These are phyloP conservation scores for Diloba caeruleocephala DNA, from an alignment of 2,888 invertebrate genomes.

Conservation along the genomic window DNA sequence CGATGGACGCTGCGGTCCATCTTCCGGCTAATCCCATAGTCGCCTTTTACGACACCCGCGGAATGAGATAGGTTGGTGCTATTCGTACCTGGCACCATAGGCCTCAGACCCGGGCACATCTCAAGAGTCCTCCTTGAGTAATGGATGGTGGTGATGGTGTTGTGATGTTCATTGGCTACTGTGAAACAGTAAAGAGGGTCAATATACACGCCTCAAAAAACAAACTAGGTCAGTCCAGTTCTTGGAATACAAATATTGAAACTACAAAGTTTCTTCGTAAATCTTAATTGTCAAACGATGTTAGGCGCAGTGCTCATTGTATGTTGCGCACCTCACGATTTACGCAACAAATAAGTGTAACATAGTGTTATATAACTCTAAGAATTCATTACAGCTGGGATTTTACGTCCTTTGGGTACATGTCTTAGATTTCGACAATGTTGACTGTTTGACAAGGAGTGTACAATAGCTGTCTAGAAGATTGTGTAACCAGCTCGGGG, in stretches of 20 bases:
- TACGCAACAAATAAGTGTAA: constrained; percentile 57
- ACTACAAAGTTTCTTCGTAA: constrained; percentile 16
- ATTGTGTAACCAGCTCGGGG: too few species aligned
- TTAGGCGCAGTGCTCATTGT: constrained; percentile 54
- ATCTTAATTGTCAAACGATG: constrained; percentile 66
- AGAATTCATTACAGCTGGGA: constrained; percentile 56
- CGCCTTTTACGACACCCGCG: too few species aligned
- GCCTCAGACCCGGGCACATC: too few species aligned
- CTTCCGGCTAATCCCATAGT: too few species aligned
- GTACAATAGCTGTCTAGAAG: constrained; percentile 3
- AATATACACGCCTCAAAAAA: neutral
- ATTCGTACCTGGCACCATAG: too few species aligned
- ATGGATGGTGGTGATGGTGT: too few species aligned
- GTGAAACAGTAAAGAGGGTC: too few species aligned
- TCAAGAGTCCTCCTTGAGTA: too few species aligned
- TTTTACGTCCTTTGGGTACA: constrained; percentile 52
- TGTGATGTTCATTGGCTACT: too few species aligned
- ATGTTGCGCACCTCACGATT: constrained; percentile 22
- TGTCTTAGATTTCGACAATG: constrained; percentile 35
- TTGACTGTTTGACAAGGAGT: constrained; percentile 17
- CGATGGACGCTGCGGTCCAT: too few species aligned
- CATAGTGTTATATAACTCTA: constrained; percentile 57
- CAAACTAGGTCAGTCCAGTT: constrained; percentile 9
- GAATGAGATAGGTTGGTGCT: too few species aligned
- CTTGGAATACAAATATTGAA: constrained; percentile 29